Evolutionary conservation across 2,797 vertebrate species (phyloP), one percentile per base, ranked within the genome.

Genomic region (Bradypodion ventrale): DNA sequence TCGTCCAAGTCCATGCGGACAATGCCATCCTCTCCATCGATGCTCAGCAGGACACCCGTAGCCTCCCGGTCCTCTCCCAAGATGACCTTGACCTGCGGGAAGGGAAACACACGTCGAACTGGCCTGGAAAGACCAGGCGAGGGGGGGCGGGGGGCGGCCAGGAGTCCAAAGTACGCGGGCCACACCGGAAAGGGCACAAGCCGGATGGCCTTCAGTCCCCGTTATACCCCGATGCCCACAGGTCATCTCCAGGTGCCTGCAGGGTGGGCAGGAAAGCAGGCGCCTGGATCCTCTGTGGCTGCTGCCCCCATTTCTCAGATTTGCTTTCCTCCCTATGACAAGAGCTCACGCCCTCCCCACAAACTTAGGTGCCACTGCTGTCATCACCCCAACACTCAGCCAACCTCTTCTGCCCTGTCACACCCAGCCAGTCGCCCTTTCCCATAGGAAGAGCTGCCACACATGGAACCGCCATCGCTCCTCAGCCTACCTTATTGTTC

Each of bases 1-100:
- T 98, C 97, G 1, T 98, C 97, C 70, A 97, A 94, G 92, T 98
- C 98, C 97, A 98, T 98, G 65, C 98, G 96, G 5, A 99, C 97
- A 1, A 99, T 99, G 60, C 98, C 98, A 0, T 99, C 98, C 89
- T 99, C 98, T 0, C 97, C 98, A 3, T 99, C 98, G 0, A 98
- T 99, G 82, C 98, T 98, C 32, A 99, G 92, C 65, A 99, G 96
- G 85, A 97, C 97, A 0, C 98, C 98, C 0, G 97, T 98, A 25
- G 97, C 97, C 90, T 99, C 98, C 0, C 98, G 93, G 92, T 99
- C 98, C 77, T 98, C 98, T 0, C 98, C 98, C 85, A 99, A 89
- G 85, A 99, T 98, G 91, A 99, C 97, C 92, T 99, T 99, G 62
- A 99, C 98, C 98, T 98, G 91, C 21, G 44, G 25, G 6, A 15